phyloP scores from a whole-genome alignment of 2,113 vertebrate species.

The Laticauda colubrina region DNA sequence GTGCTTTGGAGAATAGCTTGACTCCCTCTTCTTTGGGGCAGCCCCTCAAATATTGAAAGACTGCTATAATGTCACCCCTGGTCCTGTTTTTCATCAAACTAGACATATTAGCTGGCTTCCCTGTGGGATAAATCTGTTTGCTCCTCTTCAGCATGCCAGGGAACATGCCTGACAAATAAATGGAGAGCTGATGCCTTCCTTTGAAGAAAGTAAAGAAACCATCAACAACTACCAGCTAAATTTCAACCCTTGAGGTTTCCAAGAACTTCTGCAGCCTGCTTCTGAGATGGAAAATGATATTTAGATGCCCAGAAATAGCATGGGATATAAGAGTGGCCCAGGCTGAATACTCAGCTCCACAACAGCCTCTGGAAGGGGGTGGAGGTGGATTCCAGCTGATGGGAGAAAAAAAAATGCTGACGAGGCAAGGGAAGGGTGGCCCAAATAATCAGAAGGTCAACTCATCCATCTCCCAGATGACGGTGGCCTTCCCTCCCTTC shows the following conservation, averaged over 20 bases:
- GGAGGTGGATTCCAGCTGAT: background rate
- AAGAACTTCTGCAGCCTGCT: accelerated
- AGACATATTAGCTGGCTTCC: conserved; percentile 39
- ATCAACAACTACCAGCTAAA: conserved; percentile 2
- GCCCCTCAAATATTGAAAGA: accelerated
- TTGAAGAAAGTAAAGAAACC: background rate
- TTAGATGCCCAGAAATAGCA: background rate
- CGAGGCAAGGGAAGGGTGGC: background rate
- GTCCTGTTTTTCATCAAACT: background rate
- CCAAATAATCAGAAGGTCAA: accelerated
- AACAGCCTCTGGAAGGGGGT: background rate
- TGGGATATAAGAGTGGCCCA: background rate
- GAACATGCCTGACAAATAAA: conserved; percentile 41
- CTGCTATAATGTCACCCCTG: background rate
- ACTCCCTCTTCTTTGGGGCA: background rate
- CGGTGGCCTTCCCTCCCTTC: background rate
- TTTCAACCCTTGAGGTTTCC: conserved; percentile 7
- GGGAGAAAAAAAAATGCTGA: background rate
- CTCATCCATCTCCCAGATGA: conserved; percentile 10
- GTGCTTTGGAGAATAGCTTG: no score
- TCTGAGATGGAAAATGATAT: background rate
- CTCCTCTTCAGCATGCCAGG: conserved; percentile 32
- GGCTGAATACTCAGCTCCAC: accelerated
- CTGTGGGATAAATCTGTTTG: conserved; percentile 36
- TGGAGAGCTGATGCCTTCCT: background rate